Conservation (phyloP, 2,888 invertebrate species). For the Lycocerus yunnanus region DNA sequence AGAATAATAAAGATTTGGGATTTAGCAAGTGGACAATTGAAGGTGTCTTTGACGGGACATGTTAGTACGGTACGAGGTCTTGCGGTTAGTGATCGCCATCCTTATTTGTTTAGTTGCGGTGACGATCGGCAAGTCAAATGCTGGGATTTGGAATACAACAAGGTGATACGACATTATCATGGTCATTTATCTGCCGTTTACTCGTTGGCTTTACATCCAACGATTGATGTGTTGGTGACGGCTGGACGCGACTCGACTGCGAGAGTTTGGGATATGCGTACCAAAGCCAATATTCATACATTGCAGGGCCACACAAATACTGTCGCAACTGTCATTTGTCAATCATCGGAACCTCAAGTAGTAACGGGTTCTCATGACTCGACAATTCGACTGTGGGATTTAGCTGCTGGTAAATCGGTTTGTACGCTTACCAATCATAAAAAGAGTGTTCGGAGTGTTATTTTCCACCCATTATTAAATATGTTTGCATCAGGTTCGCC, state of each 20-base stretch:
- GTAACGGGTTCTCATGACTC: conserved; percentile 95
- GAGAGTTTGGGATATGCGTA: conserved; percentile 98
- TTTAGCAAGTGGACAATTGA: conserved; percentile 91
- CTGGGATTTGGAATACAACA: conserved; percentile 99
- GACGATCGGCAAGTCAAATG: conserved; percentile 99
- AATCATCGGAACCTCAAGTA: conserved; percentile 89
- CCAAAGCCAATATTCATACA: conserved; percentile 97
- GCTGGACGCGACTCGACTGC: conserved; percentile 96
- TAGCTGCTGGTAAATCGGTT: conserved; percentile 92
- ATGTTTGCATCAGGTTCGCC: conserved; percentile 98
- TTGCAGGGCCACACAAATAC: conserved; percentile 96
- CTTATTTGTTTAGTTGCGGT: conserved; percentile 97
- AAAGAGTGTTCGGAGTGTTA: conserved; percentile 85
- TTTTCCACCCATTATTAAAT: conserved; percentile 78
- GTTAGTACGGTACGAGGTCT: conserved; percentile 97
- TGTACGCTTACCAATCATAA: conserved; percentile 98
- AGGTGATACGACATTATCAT: conserved; percentile 97
- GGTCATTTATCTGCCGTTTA: conserved; percentile 98
- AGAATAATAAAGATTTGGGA: conserved; percentile 99
- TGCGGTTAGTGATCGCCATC: conserved; percentile 92
- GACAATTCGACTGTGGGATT: conserved; percentile 96
- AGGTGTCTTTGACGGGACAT: conserved; percentile 97
- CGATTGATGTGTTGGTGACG: conserved; percentile 91
- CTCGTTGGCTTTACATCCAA: conserved; percentile 90
- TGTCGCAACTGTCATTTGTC: conserved; percentile 91